Conservation (phyloP, 2,888 invertebrate species). For the Ferrisia virgata region DNA sequence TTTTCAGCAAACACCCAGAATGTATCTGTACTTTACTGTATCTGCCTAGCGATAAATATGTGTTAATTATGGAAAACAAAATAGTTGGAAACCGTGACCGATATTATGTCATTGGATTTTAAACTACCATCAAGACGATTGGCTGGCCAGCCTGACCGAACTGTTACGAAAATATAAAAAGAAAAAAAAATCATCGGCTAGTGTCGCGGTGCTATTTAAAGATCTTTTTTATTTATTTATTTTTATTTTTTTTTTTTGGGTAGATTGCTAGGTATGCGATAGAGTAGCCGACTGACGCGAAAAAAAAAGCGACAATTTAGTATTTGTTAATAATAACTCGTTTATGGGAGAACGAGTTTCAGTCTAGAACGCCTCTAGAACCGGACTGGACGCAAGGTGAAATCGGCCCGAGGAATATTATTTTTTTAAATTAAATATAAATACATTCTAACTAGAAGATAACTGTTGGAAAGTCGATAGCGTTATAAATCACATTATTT, state of each 20-base stretch:
- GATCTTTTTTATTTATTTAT: not conserved
- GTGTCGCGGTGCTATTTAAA: not conserved
- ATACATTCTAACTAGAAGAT: not conserved
- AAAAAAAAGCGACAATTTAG: not conserved
- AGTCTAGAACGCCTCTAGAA: not conserved
- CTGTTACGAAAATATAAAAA: not conserved
- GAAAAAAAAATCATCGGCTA: not conserved
- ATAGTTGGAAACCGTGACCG: conserved; percentile 26
- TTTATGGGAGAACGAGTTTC: not conserved
- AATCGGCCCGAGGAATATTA: not conserved
- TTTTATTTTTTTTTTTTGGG: too few species aligned
- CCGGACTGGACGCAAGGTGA: conserved; percentile 1
- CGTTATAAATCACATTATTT: not conserved
- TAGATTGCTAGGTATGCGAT: too few species aligned
- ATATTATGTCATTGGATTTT: conserved; percentile 20
- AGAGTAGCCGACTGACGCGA: not conserved
- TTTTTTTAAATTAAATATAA: not conserved
- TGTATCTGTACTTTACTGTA: too few species aligned
- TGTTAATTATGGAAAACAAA: conserved; percentile 25
- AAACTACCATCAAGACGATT: not conserved
- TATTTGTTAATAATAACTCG: conserved; percentile 9
- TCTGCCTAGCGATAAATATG: not conserved
- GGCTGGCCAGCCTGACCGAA: not conserved
- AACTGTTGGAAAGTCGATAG: not conserved
- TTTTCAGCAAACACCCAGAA: not conserved